Base-by-base conservation (phyloP, 1,140 invertebrate genomes). In the Euwallacea similis region DNA sequence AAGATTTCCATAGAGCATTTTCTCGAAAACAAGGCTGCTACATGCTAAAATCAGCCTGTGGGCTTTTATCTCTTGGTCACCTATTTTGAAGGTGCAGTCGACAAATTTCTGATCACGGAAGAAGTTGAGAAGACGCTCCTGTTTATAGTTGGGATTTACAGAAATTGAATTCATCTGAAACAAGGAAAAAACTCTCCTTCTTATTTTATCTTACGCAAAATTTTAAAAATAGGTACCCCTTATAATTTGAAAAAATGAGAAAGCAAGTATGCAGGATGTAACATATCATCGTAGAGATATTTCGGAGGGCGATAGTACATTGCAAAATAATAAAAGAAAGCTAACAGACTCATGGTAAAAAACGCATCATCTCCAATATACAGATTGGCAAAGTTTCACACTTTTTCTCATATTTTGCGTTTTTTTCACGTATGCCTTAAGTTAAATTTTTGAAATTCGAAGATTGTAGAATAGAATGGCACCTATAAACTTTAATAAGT, bases 1-100 rank as follows among this genome's bases (percentile, higher is more conserved):
- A 71, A 90, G 70, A n/a, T 87, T 83, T 0, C 89, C 88, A 80
- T 85, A 90, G 73, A 90, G 86, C 88, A 91, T 89, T 9, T 89
- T 89, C 79, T 91, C 89, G 77, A 93, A 91, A n/a, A 91, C 89
- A 6, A 90, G 89, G 81, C 90, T 90, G 74, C 86, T 86, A 9
- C 87, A 86, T 7, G 86, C 85, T 41, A 93, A 76, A 66, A 92
- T 88, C 44, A 91, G 78, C 79, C 89, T 90, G 76, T 92, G 89
- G 60, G 86, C 86, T 77, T 83, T 82, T 53, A 90, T 83, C 72
- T 84, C 81, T 76, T 83, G 79, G 33, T 81, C 82, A 66, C 79
- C 79, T 41, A 86, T 82, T 68, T 81, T 78, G 74, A 87, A 87
- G 47, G 77, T 83, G 73, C 85, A 86, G 72, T 87, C 86, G 73